Base-by-base conservation (phyloP, 2,113 vertebrate genomes). In the Onychorhynchus coronatus region DNA sequence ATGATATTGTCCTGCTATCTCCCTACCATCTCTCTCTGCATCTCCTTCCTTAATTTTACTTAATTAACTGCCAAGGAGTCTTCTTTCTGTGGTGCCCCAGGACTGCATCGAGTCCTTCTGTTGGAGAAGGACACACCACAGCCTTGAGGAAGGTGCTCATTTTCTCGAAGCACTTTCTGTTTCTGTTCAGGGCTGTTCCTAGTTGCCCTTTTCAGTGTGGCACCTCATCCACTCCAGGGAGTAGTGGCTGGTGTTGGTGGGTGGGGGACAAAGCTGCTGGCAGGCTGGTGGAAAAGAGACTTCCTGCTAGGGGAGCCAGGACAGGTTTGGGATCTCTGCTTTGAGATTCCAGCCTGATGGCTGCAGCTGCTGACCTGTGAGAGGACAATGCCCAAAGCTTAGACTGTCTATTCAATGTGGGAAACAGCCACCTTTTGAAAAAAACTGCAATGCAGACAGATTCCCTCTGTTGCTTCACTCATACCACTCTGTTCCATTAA, bases 111-210 rank as follows among this genome's bases (percentile, higher is more conserved):
- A 37, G 24, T 31, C 46, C 41, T 47, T 39, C 65, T 42, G 7
- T 21, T 41, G 3, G n/a, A 55, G 46, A 47, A 81, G 73, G 24
- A 31, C 65, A 28, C 18, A 9, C 4, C 6, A 2, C 33, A 88
- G 71, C n/a, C 67, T 37, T 31, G 44, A 66, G 55, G 35, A 24
- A 70, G 55, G 35, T 55, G 42, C 37, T 81, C 33, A 8, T 58
- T 80, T 62, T 37, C 42, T 63, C 58, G 22, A 31, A 82, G 75
- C 2, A 1, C 30, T 70, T 41, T 58, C 24, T 22, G 18, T 16
- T 75, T 11, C 3, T 8, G 1, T 3, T 9, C n/a, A 39, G 1
- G 8, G 30, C 42, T 52, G 28, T 4, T 58, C 62, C 6, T 1
- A 33, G 37, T 8, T 31, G 39, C 39, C 30, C 37, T 12, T 46